Evolutionary conservation across 2,888 invertebrate genomes (phyloP), one percentile per base, ranked within the genome.

Genomic region (Elaeidobius kamerunicus): DNA sequence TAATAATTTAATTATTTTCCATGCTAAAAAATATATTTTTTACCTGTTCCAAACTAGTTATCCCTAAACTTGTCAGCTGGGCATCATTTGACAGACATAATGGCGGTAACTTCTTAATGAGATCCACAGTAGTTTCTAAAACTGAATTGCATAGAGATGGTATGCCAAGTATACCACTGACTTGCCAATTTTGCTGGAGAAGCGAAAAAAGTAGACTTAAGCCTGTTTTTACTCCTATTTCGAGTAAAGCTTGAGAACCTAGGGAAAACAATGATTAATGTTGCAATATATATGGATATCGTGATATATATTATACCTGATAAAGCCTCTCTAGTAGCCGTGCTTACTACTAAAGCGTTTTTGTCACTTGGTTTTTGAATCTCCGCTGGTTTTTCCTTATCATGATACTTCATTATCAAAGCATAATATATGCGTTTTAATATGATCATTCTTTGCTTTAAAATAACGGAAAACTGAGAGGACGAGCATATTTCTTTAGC

Each of bases 151-250:
- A 82, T 15, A 82, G 64, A 39, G 75, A 75, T 45, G 76, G 72
- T 18, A 68, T 66, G 3, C 73, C 73, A 32, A 72, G 61, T 14
- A 68, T 62, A 27, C 65, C 68, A 55, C 73, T 71, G 27, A 70
- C 71, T 59, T 75, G 71, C 82, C 82, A 83, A 67, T 80, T 82
- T 62, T 82, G 80, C 57, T 73, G 70, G 15, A 83, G 70, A 18
- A 83, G 66, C 5, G 80, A 76, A 66, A 83, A 83, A 17, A 83
- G 63, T 38, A 83, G 68, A 54, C 76, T 79, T 4, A 83, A 70
- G 1, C 81, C 81, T 32, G 82, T 81, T 66, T 78, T 78, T 1
- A 83, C 79, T 4, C 81, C 81, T 60, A 83, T 75, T 70, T 82
- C 81, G 36, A 83, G 67, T 46, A 83, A 68, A 2, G 80, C 80